Evolutionary conservation across 1,140 invertebrate species (phyloP), one percentile per base, ranked within the genome.

Genomic region (Belonocnema kinseyi): DNA sequence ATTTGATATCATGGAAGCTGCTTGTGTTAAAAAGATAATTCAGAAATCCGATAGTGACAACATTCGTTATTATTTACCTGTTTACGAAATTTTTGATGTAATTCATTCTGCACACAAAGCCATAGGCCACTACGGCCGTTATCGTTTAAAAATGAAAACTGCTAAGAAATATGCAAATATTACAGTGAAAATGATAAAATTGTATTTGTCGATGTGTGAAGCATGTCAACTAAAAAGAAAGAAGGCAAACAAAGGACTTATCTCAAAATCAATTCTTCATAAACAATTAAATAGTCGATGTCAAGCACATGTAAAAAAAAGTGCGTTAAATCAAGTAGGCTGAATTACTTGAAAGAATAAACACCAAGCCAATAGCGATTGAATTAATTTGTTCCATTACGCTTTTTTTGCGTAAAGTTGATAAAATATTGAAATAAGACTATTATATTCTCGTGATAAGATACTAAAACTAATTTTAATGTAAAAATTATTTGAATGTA

Each of bases 121-220:
- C 21, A 8, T 58, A 19, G 54, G n/a, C 17, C 54, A 58, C 17
- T 17, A 17, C 11, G n/a, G 54, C 11, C 6, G 54, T 19, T 17
- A 58, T 8, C n/a, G 54, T 21, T 58, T 58, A 58, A 58, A 58
- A 21, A n/a, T 11, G 21, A 17, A 58, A 58, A 58, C n/a, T 19
- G 17, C 54, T 58, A 58, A 12, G 12, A 58, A 58, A 21, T 58
- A 58, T 21, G 56, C 56, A 3, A 58, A 58, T 19, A 10, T 58
- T 21, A 58, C 56, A 7, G 12, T 21, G 17, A 10, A 58, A 58
- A 12, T 58, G 19, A 58, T 58, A 12, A 58, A 58, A 10, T 21
- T 58, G 17, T 58, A 21, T 58, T 21, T 58, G 12, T 58, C 56
- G n/a, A 58, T 58, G 17, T 58, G 56, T 13, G 56, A 58, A 58